These are phyloP conservation scores for Haliclona indistincta DNA, from an alignment of 37 sponge, comb jelly and placozoan species.

Conservation along the genomic window DNA sequence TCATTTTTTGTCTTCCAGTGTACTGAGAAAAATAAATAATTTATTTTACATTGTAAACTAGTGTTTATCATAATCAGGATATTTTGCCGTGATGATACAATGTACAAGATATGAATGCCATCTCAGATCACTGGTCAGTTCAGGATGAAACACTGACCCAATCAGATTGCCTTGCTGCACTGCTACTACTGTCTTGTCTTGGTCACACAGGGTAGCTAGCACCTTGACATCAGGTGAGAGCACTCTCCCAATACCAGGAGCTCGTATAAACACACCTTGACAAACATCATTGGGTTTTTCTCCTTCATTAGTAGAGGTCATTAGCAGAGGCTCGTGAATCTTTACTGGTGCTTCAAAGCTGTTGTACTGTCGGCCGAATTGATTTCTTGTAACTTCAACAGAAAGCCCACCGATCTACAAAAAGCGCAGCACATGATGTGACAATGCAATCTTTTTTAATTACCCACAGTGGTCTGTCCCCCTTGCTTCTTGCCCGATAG, in stretches of 20 bases:
- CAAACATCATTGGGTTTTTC: constrained; percentile 17
- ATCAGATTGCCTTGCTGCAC: constrained; percentile 68
- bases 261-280: constrained; percentile 74
- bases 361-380: constrained; percentile 55
- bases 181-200: constrained; percentile 49
- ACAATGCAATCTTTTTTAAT: neutral
- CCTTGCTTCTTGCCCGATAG: constrained; percentile 66
- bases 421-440: neutral
- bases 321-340: constrained; percentile 30
- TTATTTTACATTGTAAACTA: too few species aligned
- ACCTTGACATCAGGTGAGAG: constrained; percentile 30
- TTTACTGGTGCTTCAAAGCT: constrained; percentile 68
- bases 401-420: constrained; percentile 69
- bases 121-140: constrained; percentile 62
- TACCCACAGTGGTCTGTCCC: constrained; percentile 67
- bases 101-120: constrained; percentile 68
- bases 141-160: constrained; percentile 76
- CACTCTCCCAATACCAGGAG: constrained; percentile 60
- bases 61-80: neutral
- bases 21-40: too few species aligned
- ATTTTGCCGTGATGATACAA: neutral
- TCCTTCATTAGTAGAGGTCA: neutral
- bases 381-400: constrained; percentile 50
- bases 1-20: too few species aligned
- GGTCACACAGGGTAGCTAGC: constrained; percentile 29